Conservation (phyloP, 2,888 invertebrate species). For the Drosophila longiperda region DNA sequence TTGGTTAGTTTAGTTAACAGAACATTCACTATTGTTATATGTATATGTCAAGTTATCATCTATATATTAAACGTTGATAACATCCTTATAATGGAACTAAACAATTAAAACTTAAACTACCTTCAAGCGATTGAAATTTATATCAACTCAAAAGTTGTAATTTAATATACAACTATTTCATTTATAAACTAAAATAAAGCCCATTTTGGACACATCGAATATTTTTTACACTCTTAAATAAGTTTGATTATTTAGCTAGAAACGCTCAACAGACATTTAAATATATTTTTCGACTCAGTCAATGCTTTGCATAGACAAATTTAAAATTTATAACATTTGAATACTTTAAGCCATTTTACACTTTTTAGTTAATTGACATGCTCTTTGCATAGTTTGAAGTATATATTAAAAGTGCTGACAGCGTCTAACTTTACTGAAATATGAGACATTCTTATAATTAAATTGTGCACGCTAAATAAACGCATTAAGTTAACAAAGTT, state of each 20-base stretch:
- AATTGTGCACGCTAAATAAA: constrained; percentile 71
- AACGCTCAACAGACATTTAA: not conserved
- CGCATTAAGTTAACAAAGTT: constrained; percentile 73
- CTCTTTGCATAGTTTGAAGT: not conserved
- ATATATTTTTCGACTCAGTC: not conserved
- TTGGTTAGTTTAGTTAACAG: too few relatives aligned
- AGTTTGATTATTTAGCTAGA: not conserved
- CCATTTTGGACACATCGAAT: not conserved
- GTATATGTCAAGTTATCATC: too few relatives aligned
- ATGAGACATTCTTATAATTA: constrained; percentile 69
- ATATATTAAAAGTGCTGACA: constrained; percentile 2
- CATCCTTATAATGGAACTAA: too few relatives aligned
- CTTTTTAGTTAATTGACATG: not conserved
- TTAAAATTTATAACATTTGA: not conserved
- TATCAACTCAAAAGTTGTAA: not conserved
- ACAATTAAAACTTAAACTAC: not conserved
- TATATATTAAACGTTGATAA: too few relatives aligned
- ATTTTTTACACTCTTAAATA: not conserved
- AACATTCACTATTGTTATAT: too few relatives aligned
- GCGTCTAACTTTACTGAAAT: constrained; percentile 49
- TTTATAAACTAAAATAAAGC: rapidly evolving
- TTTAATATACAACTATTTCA: not conserved
- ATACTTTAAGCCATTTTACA: not conserved
- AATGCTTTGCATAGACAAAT: not conserved
- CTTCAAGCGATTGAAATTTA: not conserved